Evolutionary conservation across 2,113 vertebrate genomes (phyloP).

Genomic region (Pontoporia blainvillei): DNA sequence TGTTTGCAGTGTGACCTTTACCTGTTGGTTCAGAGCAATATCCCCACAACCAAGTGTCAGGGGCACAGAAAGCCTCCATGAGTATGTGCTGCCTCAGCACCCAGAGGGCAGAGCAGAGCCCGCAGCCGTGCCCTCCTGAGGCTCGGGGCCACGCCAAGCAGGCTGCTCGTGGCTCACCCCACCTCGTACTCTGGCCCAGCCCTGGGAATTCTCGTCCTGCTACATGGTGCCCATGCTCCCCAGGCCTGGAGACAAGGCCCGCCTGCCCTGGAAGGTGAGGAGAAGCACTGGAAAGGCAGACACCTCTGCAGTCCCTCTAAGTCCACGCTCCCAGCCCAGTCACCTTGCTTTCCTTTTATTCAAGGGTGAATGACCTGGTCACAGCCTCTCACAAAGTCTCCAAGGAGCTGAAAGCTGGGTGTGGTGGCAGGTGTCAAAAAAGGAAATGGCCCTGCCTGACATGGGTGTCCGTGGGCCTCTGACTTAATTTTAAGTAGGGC

Average conservation of each 20-base stretch:
- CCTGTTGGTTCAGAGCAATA: background rate
- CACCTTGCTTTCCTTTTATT: background rate
- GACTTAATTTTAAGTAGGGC: background rate
- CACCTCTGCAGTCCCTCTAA: background rate
- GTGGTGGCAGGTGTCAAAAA: background rate
- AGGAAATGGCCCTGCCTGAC: background rate
- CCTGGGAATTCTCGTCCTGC: background rate
- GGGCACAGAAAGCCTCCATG: background rate
- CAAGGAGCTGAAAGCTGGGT: background rate
- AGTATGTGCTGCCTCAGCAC: background rate
- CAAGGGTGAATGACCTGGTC: background rate
- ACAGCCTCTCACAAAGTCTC: background rate
- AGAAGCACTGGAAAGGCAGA: background rate
- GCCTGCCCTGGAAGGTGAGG: background rate
- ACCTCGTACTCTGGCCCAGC: background rate
- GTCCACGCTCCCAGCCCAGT: background rate
- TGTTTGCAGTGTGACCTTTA: background rate
- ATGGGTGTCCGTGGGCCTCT: too few species aligned
- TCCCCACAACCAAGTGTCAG: background rate
- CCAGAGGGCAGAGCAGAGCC: background rate
- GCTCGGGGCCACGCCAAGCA: background rate
- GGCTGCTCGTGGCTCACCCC: background rate
- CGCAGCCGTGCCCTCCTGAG: accelerated
- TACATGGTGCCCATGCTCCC: background rate
- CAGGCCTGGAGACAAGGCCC: background rate